Evolutionary conservation across 2,113 vertebrate species (phyloP).

Genomic region (Hemiprocne comata): DNA sequence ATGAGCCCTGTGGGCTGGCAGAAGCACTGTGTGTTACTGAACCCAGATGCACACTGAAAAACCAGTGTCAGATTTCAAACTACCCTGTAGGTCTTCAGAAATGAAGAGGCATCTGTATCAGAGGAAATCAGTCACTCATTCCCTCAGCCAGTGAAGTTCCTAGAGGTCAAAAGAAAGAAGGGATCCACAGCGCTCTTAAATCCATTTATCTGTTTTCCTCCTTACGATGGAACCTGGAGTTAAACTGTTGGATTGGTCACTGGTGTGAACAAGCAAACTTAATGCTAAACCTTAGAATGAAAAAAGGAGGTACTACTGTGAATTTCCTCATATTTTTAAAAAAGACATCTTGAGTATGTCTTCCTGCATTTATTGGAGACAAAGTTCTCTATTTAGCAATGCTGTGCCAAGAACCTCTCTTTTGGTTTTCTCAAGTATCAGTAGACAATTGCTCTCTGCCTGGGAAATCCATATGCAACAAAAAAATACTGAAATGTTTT

Average conservation of each 20-base stretch:
- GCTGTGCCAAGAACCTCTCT: neutral
- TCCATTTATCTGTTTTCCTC: neutral
- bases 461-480: neutral
- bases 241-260: neutral
- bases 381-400: neutral
- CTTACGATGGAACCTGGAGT: neutral
- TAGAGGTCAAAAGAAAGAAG: neutral
- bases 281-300: neutral
- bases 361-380: neutral
- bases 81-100: constrained; percentile 44
- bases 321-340: neutral
- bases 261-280: neutral
- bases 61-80: constrained; percentile 28
- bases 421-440: neutral
- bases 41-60: neutral
- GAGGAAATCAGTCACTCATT: neutral
- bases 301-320: neutral
- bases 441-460: neutral
- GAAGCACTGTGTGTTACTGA: neutral
- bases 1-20: constrained; percentile 24
- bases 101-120: constrained; percentile 44
- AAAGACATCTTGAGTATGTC: neutral
- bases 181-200: neutral
- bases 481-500: neutral
- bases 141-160: neutral